phyloP scores from a whole-genome alignment of 2,113 vertebrate genomes.

The Stictonetta naevosa region DNA sequence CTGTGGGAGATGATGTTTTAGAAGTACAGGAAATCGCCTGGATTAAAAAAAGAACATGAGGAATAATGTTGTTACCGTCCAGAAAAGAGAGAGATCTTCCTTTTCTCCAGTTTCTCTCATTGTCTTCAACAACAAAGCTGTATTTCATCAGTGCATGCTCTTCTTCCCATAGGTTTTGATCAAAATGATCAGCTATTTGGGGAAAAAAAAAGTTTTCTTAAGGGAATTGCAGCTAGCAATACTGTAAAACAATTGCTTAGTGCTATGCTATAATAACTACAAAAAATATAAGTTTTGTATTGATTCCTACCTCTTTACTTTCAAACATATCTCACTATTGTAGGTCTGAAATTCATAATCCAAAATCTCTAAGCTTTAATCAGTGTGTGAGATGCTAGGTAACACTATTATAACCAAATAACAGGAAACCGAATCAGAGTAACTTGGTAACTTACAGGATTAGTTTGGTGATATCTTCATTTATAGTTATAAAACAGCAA shows the following conservation, averaged over 20 bases:
- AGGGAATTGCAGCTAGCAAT: background rate
- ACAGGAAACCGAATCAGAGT: background rate
- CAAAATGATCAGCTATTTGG: background rate
- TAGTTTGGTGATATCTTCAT: background rate
- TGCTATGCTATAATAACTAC: background rate
- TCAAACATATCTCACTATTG: background rate
- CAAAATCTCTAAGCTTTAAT: background rate
- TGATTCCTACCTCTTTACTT: background rate
- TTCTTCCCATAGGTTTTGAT: background rate
- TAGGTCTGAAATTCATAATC: background rate
- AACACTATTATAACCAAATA: background rate
- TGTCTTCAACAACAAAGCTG: background rate
- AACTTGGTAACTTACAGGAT: background rate
- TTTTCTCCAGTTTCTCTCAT: background rate
- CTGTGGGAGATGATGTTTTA: background rate
- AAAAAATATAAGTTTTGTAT: background rate
- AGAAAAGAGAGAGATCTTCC: background rate
- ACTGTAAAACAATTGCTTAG: background rate
- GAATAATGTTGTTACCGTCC: background rate
- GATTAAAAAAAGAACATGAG: background rate
- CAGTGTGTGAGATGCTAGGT: background rate
- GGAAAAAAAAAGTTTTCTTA: background rate
- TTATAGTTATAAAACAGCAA: background rate
- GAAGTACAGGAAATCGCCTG: slow-evolving; percentile 26
- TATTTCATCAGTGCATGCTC: background rate